Base-by-base conservation (phyloP, 1,140 invertebrate species). In the Trialeurodes vaporariorum region DNA sequence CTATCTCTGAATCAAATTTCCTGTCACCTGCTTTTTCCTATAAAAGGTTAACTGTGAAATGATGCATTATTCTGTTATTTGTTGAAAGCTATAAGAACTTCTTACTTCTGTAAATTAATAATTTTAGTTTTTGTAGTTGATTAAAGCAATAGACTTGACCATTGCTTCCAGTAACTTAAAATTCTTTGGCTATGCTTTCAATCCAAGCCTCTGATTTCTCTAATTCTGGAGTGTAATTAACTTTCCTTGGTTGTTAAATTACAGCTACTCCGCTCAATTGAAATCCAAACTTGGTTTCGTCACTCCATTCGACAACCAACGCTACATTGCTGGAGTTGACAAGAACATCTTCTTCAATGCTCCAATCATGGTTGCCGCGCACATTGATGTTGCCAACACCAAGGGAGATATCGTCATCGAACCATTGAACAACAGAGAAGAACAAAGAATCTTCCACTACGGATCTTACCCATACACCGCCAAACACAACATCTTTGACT, bases 231-330 rank as follows among this genome's bases (percentile, higher is more conserved):
- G 17, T 59, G 17, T 59, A 17, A 17, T n/a, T 59, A 59, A 17
- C n/a, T n/a, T 17, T 59, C 17, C n/a, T 62, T 23, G 23, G 61
- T 24, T 62, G 5, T 62, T 5, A 62, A 26, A 62, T 62, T 67
- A 27, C 61, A 73, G 72, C 17, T 78, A 78, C 67, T 78, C 81
- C 13, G 74, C 74, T 62, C 84, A 83, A 68, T 68, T 79, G 24
- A 81, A 85, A 69, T 81, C 81, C 27, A 82, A 80, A 71, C 74
- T 86, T 71, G 83, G 85, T 27, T 88, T 88, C 74, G 73, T 87
- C 12, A 80, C 85, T 64, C 85, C 86, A 1, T 83, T 86, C 73
- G 79, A 83, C 24, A 78, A 82, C 64, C 79, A 84, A 64, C 76
- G 81, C 5, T 84, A 85, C 67, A 74, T 81, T 25, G 79, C 82